Conservation (phyloP, 2,113 vertebrate genomes). For the Oceanodroma tethys region DNA sequence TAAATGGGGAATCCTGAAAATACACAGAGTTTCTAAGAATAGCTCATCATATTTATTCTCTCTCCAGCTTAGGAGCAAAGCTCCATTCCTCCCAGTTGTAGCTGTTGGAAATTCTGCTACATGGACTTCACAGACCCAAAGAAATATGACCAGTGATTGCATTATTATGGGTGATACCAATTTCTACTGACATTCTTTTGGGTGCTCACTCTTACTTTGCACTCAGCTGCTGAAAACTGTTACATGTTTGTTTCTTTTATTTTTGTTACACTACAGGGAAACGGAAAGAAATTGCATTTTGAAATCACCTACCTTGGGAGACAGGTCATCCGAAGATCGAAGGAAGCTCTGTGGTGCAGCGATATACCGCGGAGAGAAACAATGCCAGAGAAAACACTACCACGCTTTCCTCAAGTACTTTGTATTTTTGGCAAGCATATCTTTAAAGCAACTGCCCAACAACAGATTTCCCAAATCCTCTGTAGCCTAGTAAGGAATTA, state of each 20-base stretch:
- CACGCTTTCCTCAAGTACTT: not conserved
- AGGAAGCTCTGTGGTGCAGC: not conserved
- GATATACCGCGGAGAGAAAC: rapidly evolving
- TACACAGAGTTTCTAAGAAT: not conserved
- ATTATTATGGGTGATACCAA: not conserved
- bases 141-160: not conserved
- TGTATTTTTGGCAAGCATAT: not conserved
- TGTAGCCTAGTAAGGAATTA: not conserved
- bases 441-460: not conserved
- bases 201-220: not conserved
- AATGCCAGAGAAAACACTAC: not conserved
- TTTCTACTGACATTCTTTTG: not conserved
- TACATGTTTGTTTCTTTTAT: not conserved
- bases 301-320: not conserved
- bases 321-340: not conserved
- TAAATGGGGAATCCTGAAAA: not conserved
- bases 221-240: not conserved
- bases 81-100: not conserved
- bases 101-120: not conserved
- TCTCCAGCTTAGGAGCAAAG: not conserved
- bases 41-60: not conserved
- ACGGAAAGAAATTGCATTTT: not conserved
- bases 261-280: not conserved
- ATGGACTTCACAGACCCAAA: not conserved
- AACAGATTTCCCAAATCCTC: not conserved